Conservation (phyloP, 2,113 vertebrate species). For the Oxygymnocypris stewartii region DNA sequence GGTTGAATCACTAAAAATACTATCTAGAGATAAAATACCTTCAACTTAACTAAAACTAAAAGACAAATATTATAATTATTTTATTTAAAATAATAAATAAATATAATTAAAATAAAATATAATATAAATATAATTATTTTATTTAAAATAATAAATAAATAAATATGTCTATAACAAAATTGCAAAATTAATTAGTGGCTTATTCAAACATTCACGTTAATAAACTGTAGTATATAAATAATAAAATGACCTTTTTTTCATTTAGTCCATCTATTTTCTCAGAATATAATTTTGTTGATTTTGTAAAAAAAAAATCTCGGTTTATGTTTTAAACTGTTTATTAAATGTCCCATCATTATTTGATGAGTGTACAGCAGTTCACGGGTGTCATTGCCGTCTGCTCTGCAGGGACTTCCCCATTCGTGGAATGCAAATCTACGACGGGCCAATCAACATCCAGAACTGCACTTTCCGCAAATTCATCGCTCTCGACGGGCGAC, state of each 20-base stretch:
- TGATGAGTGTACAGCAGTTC: not conserved
- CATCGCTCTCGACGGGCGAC: conserved; percentile 84
- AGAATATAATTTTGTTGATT: no score
- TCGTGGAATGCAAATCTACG: conserved; percentile 94
- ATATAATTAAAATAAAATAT: no score
- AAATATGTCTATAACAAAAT: no score
- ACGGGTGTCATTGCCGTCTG: not conserved
- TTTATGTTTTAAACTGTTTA: not conserved
- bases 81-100: no score
- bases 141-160: no score
- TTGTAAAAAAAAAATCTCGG: no score
- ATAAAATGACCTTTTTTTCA: not conserved
- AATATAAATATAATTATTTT: no score
- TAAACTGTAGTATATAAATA: not conserved
- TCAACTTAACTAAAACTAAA: no score
- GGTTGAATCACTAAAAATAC: no score
- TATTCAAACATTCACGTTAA: not conserved
- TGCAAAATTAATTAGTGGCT: not conserved
- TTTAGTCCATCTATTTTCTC: not conserved
- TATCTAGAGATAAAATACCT: no score
- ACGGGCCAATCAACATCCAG: conserved; percentile 91
- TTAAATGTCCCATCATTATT: not conserved
- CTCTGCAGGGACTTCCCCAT: conserved; percentile 87
- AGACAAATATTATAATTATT: no score
- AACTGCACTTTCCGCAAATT: conserved; percentile 96